Evolutionary conservation across 2,113 vertebrate genomes (phyloP).

Genomic region (Sturnus vulgaris): DNA sequence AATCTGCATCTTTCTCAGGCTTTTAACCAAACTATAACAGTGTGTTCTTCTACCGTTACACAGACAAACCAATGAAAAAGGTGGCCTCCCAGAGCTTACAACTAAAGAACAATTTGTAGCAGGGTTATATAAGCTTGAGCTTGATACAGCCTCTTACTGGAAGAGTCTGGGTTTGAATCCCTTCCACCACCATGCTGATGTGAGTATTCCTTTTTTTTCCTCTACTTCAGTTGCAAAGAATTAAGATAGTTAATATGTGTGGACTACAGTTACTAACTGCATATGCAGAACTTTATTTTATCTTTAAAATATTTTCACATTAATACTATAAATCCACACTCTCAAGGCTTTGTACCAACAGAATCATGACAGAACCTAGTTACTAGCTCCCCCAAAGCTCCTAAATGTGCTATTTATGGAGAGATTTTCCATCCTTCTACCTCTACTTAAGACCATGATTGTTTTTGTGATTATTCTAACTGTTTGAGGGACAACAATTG

Average conservation of each 20-base stretch:
- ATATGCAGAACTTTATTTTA: not conserved
- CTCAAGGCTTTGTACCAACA: not conserved
- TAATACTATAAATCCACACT: not conserved
- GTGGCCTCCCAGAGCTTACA: constrained; percentile 71
- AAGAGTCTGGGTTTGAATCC: constrained; percentile 64
- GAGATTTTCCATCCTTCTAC: not conserved
- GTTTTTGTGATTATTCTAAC: not conserved
- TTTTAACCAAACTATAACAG: not conserved
- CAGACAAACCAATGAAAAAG: constrained; percentile 66
- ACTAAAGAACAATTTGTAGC: constrained; percentile 71
- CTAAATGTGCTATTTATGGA: not conserved
- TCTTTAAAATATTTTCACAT: not conserved
- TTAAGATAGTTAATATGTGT: not conserved
- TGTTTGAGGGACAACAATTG: not conserved
- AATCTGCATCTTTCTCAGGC: not conserved
- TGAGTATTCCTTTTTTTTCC: constrained; percentile 53
- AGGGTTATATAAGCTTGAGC: constrained; percentile 75
- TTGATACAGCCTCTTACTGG: constrained; percentile 79
- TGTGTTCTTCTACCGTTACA: not conserved
- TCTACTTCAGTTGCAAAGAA: not conserved
- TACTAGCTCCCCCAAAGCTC: not conserved
- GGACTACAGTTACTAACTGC: not conserved
- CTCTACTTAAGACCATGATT: not conserved
- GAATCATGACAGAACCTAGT: not conserved
- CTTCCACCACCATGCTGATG: constrained; percentile 76